Evolutionary conservation across 2,797 vertebrate genomes (phyloP).

Genomic region (Notamacropus eugenii): DNA sequence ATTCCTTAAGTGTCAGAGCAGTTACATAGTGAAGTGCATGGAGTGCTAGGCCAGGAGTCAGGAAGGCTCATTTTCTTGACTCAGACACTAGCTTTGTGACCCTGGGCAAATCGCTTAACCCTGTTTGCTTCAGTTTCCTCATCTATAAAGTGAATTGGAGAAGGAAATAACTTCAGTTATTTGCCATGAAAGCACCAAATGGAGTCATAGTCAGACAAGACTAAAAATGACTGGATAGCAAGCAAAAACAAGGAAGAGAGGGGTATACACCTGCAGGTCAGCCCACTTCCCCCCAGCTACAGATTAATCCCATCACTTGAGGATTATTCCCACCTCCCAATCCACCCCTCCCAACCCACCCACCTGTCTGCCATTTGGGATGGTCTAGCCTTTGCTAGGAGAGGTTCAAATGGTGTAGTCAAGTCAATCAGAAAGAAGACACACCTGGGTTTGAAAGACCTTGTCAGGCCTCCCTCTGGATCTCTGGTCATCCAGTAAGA

Average conservation of each 20-base stretch:
- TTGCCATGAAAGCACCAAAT: background rate
- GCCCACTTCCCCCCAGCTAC: too few species aligned
- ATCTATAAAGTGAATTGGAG: background rate
- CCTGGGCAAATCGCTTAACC: background rate
- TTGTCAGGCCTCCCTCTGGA: too few species aligned
- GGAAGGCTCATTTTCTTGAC: background rate
- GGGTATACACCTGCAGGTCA: background rate
- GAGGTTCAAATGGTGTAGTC: background rate
- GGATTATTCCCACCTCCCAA: background rate
- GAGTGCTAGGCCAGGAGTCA: background rate
- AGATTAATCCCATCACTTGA: background rate
- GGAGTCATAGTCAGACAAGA: too few species aligned
- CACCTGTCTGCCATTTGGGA: background rate
- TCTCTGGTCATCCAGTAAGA: background rate
- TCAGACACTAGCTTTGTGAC: background rate
- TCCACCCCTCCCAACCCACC: background rate
- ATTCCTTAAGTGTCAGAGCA: background rate
- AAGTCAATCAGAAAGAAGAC: background rate
- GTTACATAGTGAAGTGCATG: background rate
- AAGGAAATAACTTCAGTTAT: background rate
- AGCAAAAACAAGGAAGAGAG: background rate
- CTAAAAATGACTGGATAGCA: background rate
- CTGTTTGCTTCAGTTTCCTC: background rate
- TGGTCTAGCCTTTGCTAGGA: background rate
- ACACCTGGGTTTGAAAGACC: background rate